phyloP scores from a whole-genome alignment of 2,113 vertebrate genomes.

The Pachypanchax playfairii region DNA sequence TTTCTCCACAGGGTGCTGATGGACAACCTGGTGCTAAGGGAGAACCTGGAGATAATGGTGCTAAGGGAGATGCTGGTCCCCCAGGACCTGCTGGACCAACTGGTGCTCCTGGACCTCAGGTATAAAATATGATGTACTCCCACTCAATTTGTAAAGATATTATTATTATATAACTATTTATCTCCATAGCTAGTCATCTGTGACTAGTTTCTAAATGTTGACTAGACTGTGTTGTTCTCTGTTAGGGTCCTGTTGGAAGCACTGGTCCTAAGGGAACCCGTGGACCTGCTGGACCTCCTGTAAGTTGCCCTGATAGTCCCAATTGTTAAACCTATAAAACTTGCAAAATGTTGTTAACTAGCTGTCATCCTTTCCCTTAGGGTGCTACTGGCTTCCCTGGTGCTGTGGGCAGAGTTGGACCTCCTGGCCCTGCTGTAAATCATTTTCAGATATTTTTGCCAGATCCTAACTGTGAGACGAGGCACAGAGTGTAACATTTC shows the following conservation, averaged over 20 bases:
- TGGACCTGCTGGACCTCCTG: slow-evolving; percentile 91
- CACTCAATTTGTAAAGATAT: neutral
- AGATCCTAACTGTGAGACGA: neutral
- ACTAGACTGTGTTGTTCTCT: slow-evolving; percentile 24
- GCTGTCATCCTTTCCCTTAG: slow-evolving; percentile 66
- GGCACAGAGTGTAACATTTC: neutral
- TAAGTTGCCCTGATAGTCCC: slow-evolving; percentile 76
- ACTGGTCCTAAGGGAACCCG: slow-evolving; percentile 93
- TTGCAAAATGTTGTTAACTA: no score
- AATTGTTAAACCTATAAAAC: no score
- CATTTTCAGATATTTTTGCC: neutral
- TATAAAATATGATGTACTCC: slow-evolving; percentile 20
- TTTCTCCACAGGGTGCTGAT: slow-evolving; percentile 82
- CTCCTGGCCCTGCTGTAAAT: slow-evolving; percentile 94
- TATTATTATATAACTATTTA: no score
- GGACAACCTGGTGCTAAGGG: slow-evolving; percentile 87
- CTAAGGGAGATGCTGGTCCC: slow-evolving; percentile 92
- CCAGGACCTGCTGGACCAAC: slow-evolving; percentile 92
- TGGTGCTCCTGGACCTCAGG: slow-evolving; percentile 82
- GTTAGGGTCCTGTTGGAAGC: slow-evolving; percentile 92
- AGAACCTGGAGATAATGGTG: slow-evolving; percentile 88
- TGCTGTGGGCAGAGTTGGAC: slow-evolving; percentile 89
- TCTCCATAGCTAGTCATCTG: neutral
- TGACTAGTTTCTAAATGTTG: neutral
- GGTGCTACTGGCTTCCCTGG: slow-evolving; percentile 94